These are phyloP conservation scores for Tipula helvola DNA, from an alignment of 2,888 invertebrate genomes.

Conservation along the genomic window DNA sequence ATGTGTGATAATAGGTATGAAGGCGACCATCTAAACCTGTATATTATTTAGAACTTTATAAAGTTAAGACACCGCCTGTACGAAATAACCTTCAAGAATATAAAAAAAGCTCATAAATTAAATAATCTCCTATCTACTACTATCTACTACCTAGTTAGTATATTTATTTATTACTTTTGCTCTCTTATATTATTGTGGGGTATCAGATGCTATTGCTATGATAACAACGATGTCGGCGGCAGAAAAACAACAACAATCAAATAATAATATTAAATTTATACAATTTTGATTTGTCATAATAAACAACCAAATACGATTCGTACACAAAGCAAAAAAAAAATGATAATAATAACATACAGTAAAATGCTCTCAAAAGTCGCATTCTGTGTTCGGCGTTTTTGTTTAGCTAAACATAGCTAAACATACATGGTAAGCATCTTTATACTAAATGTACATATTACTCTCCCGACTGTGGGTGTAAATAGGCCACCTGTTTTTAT, in stretches of 20 bases:
- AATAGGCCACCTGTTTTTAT: no score
- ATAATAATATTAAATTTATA: neutral
- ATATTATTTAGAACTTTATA: neutral
- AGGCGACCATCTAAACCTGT: neutral
- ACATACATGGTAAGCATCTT: no score
- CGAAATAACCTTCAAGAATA: neutral
- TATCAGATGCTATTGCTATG: neutral
- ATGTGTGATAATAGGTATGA: neutral
- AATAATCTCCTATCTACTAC: neutral
- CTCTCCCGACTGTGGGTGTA: no score
- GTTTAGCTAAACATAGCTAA: no score
- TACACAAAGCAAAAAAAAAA: neutral
- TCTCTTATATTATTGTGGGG: neutral
- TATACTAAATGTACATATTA: no score
- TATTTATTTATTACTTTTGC: neutral
- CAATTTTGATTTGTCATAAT: neutral
- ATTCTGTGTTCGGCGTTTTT: neutral
- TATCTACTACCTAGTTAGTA: neutral
- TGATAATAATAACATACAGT: neutral
- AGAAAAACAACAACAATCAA: neutral
- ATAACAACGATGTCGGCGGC: neutral
- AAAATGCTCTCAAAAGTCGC: neutral
- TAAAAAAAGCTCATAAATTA: neutral
- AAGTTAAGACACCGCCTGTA: neutral
- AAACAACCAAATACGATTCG: neutral